Conservation (phyloP, 2,113 vertebrate species). For the Hemibagrus wyckioides region DNA sequence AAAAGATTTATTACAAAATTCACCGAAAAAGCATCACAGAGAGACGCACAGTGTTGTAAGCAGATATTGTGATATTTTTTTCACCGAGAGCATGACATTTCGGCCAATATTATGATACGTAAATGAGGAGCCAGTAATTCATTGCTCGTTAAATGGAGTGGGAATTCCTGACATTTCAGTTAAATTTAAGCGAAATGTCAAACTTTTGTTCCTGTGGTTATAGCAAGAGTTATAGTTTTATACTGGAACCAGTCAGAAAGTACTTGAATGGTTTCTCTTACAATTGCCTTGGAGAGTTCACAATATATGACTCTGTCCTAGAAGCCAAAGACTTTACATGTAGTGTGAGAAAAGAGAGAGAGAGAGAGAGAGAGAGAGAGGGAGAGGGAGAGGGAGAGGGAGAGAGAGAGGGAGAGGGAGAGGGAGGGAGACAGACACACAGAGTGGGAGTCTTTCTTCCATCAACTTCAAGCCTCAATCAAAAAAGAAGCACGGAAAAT, state of each 20-base stretch:
- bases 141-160: conserved; percentile 29
- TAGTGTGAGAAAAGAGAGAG: conserved; percentile 20
- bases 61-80: not conserved
- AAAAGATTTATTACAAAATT: conserved; percentile 17
- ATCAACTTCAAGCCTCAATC: conserved; percentile 51
- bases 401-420: not conserved
- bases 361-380: not conserved
- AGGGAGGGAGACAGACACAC: conserved; percentile 1
- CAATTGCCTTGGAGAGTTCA: conserved; percentile 36
- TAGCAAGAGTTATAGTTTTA: conserved; percentile 27
- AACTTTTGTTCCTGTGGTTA: conserved; percentile 24
- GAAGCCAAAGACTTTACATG: conserved; percentile 23
- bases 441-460: conserved; percentile 54
- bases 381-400: conserved; percentile 12
- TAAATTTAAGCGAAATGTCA: conserved; percentile 38
- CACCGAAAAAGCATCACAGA: conserved; percentile 3
- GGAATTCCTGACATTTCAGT: conserved; percentile 36
- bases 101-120: not conserved
- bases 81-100: not conserved
- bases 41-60: not conserved
- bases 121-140: conserved; percentile 29
- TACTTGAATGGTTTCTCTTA: conserved; percentile 5
- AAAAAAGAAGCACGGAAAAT: conserved; percentile 46
- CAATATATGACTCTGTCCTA: conserved; percentile 22
- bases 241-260: conserved; percentile 32